phyloP scores from a whole-genome alignment of 2,797 vertebrate species.

The Sylvilagus floridanus region DNA sequence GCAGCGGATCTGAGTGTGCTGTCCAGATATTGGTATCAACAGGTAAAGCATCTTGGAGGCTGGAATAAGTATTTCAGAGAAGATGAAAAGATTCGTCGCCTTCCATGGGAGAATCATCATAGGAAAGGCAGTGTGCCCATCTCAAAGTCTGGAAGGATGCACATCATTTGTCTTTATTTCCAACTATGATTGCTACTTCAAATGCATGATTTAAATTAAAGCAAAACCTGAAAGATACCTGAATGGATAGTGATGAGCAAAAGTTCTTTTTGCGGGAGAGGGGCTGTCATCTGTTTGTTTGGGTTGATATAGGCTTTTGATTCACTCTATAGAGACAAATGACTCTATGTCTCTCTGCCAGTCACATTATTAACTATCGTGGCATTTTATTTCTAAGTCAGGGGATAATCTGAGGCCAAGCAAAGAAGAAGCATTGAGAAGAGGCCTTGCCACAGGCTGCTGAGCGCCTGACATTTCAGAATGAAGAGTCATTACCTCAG shows the following conservation, averaged over 20 bases:
- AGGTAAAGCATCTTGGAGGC: not conserved
- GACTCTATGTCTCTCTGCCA: constrained; percentile 4
- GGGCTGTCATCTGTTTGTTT: constrained; percentile 63
- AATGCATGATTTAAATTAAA: constrained; percentile 25
- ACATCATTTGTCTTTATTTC: constrained; percentile 61
- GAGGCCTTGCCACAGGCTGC: constrained; percentile 56
- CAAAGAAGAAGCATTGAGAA: constrained; percentile 59
- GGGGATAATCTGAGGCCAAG: constrained; percentile 70
- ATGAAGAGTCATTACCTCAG: constrained; percentile 67
- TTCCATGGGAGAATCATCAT: not conserved
- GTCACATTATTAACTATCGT: constrained; percentile 70
- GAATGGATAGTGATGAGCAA: not conserved
- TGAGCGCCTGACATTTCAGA: constrained; percentile 73
- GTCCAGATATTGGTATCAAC: not conserved
- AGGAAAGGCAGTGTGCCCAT: not conserved
- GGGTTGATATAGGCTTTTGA: constrained; percentile 21
- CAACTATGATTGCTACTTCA: constrained; percentile 43
- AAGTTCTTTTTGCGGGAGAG: constrained; percentile 37
- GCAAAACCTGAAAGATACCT: constrained; percentile 16
- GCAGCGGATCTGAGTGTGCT: not conserved
- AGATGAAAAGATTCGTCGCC: not conserved
- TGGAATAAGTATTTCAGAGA: not conserved
- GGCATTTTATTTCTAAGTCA: constrained; percentile 74
- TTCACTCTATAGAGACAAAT: constrained; percentile 72
- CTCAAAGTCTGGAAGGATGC: not conserved